Percentiles rank a stretch among this genome's conserved stretches.
These are phyloP conservation scores for Hyles vespertilio DNA, from an alignment of 1,140 invertebrate genomes.

Conservation along the genomic window DNA sequence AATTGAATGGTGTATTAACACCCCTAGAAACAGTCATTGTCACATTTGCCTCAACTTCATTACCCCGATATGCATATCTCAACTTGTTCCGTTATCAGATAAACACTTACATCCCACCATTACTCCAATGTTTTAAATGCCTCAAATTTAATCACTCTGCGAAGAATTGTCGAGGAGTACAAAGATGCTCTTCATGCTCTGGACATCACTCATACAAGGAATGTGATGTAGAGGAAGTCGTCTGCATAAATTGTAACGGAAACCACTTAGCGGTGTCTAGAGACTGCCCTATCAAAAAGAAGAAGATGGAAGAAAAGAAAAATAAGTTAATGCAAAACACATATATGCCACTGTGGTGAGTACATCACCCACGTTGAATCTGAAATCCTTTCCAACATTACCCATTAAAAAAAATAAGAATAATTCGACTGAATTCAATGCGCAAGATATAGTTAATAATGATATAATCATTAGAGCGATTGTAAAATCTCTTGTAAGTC, in stretches of 20 bases:
- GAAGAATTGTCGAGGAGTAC: slow-evolving; percentile 9
- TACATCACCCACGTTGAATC: background rate
- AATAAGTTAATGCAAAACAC: background rate
- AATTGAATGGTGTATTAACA: slow-evolving; percentile 9
- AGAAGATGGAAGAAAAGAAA: background rate
- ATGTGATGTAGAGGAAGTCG: background rate
- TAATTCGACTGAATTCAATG: background rate
- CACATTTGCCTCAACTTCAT: slow-evolving; percentile 9
- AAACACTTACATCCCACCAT: slow-evolving; percentile 15
- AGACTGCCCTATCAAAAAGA: background rate
- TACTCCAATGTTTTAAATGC: slow-evolving; percentile 22
- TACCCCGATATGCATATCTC: slow-evolving; percentile 16
- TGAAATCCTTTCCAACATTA: background rate
- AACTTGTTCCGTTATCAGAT: slow-evolving; percentile 14
- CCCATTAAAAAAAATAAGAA: background rate
- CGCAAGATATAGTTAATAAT: background rate
- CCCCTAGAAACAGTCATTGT: slow-evolving; percentile 10
- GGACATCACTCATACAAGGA: slow-evolving; percentile 1
- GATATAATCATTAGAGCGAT: background rate
- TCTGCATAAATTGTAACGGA: slow-evolving; percentile 1
- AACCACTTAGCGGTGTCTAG: background rate
- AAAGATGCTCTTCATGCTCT: background rate
- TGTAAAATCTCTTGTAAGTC: background rate
- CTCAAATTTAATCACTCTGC: slow-evolving; percentile 22
- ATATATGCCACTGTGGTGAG: background rate